These are phyloP conservation scores for Eupithecia dodoneata DNA, from an alignment of 2,888 invertebrate genomes.

Conservation along the genomic window DNA sequence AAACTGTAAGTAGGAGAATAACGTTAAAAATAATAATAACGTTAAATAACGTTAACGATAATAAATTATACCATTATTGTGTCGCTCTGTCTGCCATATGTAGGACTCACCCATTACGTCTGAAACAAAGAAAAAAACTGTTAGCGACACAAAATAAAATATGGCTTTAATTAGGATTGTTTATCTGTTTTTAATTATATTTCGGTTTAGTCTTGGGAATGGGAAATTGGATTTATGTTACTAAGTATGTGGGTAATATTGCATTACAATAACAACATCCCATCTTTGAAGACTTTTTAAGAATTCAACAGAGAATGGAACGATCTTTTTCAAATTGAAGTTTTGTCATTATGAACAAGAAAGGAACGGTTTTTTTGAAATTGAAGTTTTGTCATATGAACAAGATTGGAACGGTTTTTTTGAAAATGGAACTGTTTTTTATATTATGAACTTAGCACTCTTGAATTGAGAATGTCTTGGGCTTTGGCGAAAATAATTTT, in stretches of 20 bases:
- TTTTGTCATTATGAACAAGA: too few species aligned
- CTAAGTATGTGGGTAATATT: constrained; percentile 24
- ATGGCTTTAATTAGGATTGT: constrained; percentile 42
- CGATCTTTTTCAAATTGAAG: too few species aligned
- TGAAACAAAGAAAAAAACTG: constrained; percentile 85
- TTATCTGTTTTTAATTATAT: constrained; percentile 42
- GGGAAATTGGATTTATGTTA: constrained; percentile 30
- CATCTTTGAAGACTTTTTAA: not conserved
- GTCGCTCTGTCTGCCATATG: constrained; percentile 58
- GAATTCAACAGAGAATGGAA: not conserved
- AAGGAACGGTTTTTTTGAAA: too few species aligned
- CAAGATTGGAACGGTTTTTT: not conserved
- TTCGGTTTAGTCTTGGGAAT: constrained; percentile 36
- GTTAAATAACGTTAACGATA: not conserved
- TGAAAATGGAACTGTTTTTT: constrained; percentile 9
- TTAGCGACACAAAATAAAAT: constrained; percentile 49
- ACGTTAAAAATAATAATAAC: not conserved
- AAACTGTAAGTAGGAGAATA: not conserved
- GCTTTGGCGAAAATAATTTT: not conserved
- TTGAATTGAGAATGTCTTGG: constrained; percentile 1
- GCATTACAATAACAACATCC: constrained; percentile 33
- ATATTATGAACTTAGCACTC: not conserved
- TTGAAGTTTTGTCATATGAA: too few species aligned
- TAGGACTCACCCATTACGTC: constrained; percentile 91
- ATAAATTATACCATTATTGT: constrained; percentile 36